Evolutionary conservation across 2,797 vertebrate genomes (phyloP), one percentile per base, ranked within the genome.

Genomic region (Enteromius argenteus): DNA sequence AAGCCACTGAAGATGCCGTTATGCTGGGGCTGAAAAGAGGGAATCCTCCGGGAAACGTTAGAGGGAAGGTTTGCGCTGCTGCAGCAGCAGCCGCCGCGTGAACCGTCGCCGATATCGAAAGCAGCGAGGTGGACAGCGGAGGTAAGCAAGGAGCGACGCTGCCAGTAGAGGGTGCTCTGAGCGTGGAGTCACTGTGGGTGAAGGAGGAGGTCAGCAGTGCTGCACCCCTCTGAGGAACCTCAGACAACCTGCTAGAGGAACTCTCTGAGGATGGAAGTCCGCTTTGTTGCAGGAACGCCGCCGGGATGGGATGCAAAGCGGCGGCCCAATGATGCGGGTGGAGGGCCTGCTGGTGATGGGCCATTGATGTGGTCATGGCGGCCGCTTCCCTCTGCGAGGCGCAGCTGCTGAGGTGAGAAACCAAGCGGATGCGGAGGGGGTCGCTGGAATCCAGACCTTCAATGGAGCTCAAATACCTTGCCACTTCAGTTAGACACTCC

Each of bases 401-500:
- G 0, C 97, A 98, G 62, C 95, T 95, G 89, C 95, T 94, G 79
- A 99, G 97, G 92, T 99, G 98, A 23, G 97, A 97, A 60, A 99
- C 96, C 0, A 99, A 96, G 17, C 96, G 94, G 83, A 95, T 92
- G 0, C 95, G 93, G 67, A 98, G 93, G 0, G 97, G 97, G 83
- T 98, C 96, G 0, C 95, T 86, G 0, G 96, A 95, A 92, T 98
- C 97, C 83, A 97, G 94, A 46, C 96, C 96, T 92, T 98, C 97
- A 91, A 97, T 94, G 0, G 96, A 94, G 79, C 95, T 96, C 91
- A 99, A 93, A 90, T 97, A 99, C 39, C 97, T 92, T 0, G 97
- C 97, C 0, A 96, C 97, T 88, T 99, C 98, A 0, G 95, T 95
- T 86, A 98, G 86, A 85, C 98, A 99, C 91, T 99, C 98, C 35